Percentiles rank a stretch among this genome's conserved stretches.
Conservation (phyloP, 2,797 vertebrate species). For the Sorex maritimensis region DNA sequence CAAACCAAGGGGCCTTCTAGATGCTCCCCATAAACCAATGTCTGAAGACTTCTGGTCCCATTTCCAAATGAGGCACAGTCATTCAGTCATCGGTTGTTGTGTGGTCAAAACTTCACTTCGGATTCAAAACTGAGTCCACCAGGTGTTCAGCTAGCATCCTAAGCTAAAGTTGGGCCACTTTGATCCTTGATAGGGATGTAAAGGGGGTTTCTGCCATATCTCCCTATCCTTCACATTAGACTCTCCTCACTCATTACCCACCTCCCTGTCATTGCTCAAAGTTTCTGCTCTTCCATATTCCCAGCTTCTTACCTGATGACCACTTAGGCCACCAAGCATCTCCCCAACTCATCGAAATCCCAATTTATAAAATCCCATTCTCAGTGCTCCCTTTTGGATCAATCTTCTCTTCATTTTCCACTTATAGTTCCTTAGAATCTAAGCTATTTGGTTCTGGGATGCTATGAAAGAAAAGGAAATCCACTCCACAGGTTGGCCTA, state of each 20-base stretch:
- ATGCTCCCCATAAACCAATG: background rate
- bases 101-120: background rate
- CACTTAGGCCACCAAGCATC: fast-evolving
- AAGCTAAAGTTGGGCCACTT: fast-evolving
- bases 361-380: background rate
- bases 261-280: background rate
- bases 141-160: background rate
- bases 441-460: conserved; percentile 27
- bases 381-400: background rate
- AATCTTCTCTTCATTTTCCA: background rate
- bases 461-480: background rate
- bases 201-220: background rate
- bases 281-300: background rate
- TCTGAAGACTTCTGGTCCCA: background rate
- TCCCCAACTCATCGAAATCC: background rate
- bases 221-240: background rate
- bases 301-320: fast-evolving
- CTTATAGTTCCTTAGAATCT: background rate
- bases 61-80: background rate
- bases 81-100: background rate
- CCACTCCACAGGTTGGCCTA: no score
- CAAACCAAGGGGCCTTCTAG: background rate
- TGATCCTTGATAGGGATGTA: background rate
- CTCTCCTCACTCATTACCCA: background rate
- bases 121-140: background rate